These are phyloP conservation scores for Dendrolimus houi DNA, from an alignment of 2,888 invertebrate genomes.

Conservation along the genomic window DNA sequence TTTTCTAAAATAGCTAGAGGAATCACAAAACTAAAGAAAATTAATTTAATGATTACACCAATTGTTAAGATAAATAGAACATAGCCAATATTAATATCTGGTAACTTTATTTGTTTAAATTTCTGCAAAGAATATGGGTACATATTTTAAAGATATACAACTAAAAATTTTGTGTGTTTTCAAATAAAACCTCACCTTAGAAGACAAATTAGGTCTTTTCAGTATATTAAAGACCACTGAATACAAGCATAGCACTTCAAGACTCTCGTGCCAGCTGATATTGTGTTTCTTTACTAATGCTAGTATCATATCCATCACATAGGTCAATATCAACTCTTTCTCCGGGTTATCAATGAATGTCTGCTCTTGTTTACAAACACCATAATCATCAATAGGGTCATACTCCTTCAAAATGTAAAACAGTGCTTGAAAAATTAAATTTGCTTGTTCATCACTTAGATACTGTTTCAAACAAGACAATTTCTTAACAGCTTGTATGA, in stretches of 20 bases:
- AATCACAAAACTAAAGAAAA: too few species aligned
- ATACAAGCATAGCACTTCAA: conserved; percentile 83
- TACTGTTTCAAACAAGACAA: conserved; percentile 75
- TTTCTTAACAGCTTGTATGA: conserved; percentile 72
- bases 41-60: too few species aligned
- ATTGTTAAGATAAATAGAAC: too few species aligned
- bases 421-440: conserved; percentile 78
- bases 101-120: too few species aligned
- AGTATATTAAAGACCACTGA: conserved; percentile 52
- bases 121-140: too few species aligned
- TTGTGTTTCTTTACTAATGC: conserved; percentile 81
- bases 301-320: conserved; percentile 80
- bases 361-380: conserved; percentile 24
- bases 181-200: conserved; percentile 39
- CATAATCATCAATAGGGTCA: conserved; percentile 34
- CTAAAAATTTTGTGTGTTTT: too few species aligned
- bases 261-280: conserved; percentile 86
- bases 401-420: conserved; percentile 78
- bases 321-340: conserved; percentile 71
- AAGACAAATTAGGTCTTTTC: conserved; percentile 46
- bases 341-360: conserved; percentile 41
- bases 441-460: conserved; percentile 77
- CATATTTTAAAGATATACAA: too few species aligned
- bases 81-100: too few species aligned
- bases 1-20: too few species aligned